Evolutionary conservation across 1,140 invertebrate genomes (phyloP), one percentile per base, ranked within the genome.

Genomic region (Pygmarrhopalites habei): DNA sequence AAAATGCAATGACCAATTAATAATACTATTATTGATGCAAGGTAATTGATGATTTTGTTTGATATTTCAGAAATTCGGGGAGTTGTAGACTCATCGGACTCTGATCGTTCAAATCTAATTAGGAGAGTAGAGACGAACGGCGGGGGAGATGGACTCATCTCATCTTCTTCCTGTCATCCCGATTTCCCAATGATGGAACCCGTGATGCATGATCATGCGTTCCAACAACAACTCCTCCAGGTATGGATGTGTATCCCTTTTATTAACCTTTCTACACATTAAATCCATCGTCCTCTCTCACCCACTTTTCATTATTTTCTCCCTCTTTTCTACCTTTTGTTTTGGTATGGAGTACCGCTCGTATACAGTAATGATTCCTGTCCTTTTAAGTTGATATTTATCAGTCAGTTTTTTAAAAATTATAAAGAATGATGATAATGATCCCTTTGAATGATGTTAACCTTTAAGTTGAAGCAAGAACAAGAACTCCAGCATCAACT

Each of bases 401-500:
- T 15, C 46, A 15, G 21, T 12, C 21, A n/a, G 46, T 7, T 14
- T 49, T 49, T 23, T 7, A 7, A 49, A 49, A 41, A 41, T 12
- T n/a, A 41, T 41, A 41, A 41, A 12, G 10, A n/a, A 39, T 59
- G 35, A 25, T 59, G 23, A 29, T 58, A 32, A 5, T 51, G 84
- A 86, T 69, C 82, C 89, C n/a, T n/a, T n/a, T n/a, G n/a, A n/a
- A n/a, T n/a, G n/a, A n/a, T n/a, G n/a, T n/a, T n/a, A n/a, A n/a
- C n/a, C n/a, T n/a, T n/a, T n/a, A n/a, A n/a, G 83, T 77, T 93
- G 74, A 91, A 93, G 80, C 89, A 93, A 77, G 87, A 91, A 69
- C 90, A 93, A 75, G 88, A 92, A 73, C 77, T 93, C 71, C 89
- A 94, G 73, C 89, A 93, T 72, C 88, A 92, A 76, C 84, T 92